Evolutionary conservation across 1,140 invertebrate species (phyloP).

Genomic region (Cydia pomonella): DNA sequence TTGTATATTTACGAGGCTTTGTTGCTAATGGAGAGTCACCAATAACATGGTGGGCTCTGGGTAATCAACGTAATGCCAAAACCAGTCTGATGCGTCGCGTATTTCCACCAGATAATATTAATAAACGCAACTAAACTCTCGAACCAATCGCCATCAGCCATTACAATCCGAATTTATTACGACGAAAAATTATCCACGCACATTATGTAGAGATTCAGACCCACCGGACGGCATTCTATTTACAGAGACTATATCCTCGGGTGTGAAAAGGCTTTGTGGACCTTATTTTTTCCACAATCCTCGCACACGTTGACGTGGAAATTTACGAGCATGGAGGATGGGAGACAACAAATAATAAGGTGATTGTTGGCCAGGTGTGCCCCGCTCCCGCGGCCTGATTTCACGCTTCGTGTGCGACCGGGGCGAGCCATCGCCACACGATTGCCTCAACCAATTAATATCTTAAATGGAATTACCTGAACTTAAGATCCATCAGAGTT

Average conservation of each 20-base stretch:
- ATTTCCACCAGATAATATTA: constrained; percentile 61
- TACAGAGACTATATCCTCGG: constrained; percentile 59
- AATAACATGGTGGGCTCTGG: constrained; percentile 58
- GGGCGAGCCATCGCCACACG: constrained; percentile 38
- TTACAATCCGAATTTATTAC: constrained; percentile 79
- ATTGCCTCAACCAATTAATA: constrained; percentile 67
- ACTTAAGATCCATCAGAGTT: constrained; percentile 46
- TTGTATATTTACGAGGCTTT: constrained; percentile 60
- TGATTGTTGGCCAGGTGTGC: constrained; percentile 66
- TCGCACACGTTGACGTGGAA: constrained; percentile 78
- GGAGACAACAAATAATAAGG: constrained; percentile 78
- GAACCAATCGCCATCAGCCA: constrained; percentile 72
- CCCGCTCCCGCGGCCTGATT: constrained; percentile 71
- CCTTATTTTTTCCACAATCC: constrained; percentile 74
- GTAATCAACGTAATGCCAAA: constrained; percentile 57
- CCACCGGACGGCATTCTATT: constrained; percentile 60
- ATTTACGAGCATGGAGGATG: constrained; percentile 78
- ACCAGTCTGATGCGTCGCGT: constrained; percentile 35
- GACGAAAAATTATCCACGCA: constrained; percentile 78
- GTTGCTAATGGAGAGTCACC: constrained; percentile 55
- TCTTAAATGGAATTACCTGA: constrained; percentile 66
- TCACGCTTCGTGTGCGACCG: constrained; percentile 77
- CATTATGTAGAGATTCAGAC: constrained; percentile 59
- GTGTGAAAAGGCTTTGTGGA: constrained; percentile 75
- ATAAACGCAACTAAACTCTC: constrained; percentile 67